Conservation (phyloP, 2,888 invertebrate species). For the Hypsopygia costalis region DNA sequence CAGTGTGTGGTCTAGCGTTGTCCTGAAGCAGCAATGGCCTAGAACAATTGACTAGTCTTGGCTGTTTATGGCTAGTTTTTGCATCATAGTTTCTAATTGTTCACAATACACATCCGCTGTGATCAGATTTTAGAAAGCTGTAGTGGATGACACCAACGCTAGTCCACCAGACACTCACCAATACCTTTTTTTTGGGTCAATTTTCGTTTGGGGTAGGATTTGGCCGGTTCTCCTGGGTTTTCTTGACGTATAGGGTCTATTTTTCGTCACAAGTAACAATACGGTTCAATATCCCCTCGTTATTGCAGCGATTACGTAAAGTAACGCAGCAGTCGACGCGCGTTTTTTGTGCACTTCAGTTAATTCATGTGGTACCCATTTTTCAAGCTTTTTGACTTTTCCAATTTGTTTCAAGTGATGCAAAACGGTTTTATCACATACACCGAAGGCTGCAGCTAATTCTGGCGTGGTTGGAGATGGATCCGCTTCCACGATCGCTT, state of each 20-base stretch:
- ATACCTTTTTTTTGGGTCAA: neutral
- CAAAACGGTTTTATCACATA: constrained; percentile 18
- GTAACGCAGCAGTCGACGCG: neutral
- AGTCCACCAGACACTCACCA: constrained; percentile 15
- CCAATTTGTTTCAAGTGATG: constrained; percentile 4
- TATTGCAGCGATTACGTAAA: too few species aligned
- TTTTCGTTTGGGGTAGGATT: constrained; percentile 7
- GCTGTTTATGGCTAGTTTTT: neutral
- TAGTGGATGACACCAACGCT: constrained; percentile 13
- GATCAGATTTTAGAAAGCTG: constrained; percentile 15
- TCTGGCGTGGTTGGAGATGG: constrained; percentile 22
- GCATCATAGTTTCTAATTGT: constrained; percentile 5
- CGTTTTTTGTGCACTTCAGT: neutral
- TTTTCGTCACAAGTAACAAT: constrained; percentile 6
- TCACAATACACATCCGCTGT: constrained; percentile 1
- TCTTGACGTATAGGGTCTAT: neutral
- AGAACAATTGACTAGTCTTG: constrained; percentile 1
- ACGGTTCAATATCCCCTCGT: neutral
- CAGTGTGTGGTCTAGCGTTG: constrained; percentile 9
- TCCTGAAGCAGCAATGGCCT: constrained; percentile 2
- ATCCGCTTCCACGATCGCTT: constrained; percentile 8
- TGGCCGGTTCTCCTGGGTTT: neutral
- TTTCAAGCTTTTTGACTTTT: neutral
- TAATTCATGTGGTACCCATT: neutral
- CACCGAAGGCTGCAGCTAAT: constrained; percentile 21